phyloP scores from a whole-genome alignment of 2,888 invertebrate species.

The Nomada hirtipes region DNA sequence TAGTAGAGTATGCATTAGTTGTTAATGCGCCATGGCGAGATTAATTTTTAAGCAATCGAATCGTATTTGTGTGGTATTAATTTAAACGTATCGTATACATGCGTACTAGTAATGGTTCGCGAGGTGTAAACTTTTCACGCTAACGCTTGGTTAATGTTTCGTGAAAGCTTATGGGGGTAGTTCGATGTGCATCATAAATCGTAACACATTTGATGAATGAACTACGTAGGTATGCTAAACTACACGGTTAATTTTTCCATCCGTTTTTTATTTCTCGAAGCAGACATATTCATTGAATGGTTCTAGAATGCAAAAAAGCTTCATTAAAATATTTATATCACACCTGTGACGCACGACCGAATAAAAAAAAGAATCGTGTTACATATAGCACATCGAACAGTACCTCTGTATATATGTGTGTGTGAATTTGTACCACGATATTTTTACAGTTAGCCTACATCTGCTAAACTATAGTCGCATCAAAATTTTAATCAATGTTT shows the following conservation, averaged over 20 bases:
- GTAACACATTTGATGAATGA: background rate
- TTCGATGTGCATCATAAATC: background rate
- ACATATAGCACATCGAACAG: no score
- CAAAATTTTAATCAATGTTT: no score
- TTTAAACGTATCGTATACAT: background rate
- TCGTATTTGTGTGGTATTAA: background rate
- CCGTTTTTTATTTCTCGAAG: background rate
- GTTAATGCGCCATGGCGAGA: no score
- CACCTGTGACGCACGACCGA: no score
- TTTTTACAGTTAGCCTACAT: no score
- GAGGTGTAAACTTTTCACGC: background rate
- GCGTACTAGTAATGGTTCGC: background rate
- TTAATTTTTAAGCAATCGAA: background rate
- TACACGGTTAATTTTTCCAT: slow-evolving; percentile 3
- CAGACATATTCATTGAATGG: background rate
- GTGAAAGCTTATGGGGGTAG: slow-evolving; percentile 18
- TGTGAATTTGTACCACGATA: no score
- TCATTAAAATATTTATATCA: no score
- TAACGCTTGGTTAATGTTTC: slow-evolving; percentile 5
- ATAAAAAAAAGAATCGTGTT: no score
- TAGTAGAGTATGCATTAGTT: no score
- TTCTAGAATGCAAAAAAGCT: no score
- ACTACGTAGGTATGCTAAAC: background rate
- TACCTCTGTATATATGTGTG: no score
- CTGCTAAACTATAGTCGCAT: no score